Evolutionary conservation across 1,140 invertebrate genomes (phyloP), one percentile per base, ranked within the genome.

Genomic region (Drosophila kikkawai): DNA sequence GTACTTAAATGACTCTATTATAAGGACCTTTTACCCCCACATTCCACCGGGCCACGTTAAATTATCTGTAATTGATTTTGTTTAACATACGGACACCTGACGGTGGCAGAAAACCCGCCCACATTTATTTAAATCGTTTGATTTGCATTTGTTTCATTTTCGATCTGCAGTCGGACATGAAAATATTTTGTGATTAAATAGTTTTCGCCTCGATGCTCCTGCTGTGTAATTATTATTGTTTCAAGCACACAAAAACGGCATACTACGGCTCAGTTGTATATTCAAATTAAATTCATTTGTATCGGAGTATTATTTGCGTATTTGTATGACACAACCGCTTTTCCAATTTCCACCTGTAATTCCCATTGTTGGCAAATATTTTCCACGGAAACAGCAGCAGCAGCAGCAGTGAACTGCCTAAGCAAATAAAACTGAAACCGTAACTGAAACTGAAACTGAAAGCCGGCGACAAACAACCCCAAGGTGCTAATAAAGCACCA

Each of bases 1-100:
- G 70, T 64, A 75, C 69, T 80, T 75, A 90, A 90, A 90, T 90
- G 85, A 90, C 85, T 90, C 75, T 90, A 85, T 90, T 90, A 87
- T 63, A 64, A 57, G 60, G 42, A 47, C 34, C 37, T 4, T 6
- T 15, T 42, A 7, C 32, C 15, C 17, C 3, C 22, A 12, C 44
- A 19, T 7, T 8, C 39, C 59, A 37, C 45, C 50, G 42, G 50
- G 48, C 44, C 37, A 77, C 57, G 67, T 85, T 85, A 88, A 88
- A 84, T 88, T 85, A 85, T 82, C 81, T 90, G 85, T 88, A 88
- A 88, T 88, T 88, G 85, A 88, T 88, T 88, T 88, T 88, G 85
- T 90, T 88, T 81, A 80, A 83, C 84, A 77, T 58, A 56, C 68
- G 55, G 55, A 45, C 55, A 50, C 32, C 51, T n/a, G 12, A 32